Conservation (phyloP, 2,113 vertebrate species). For the Hippocampus barbouri region DNA sequence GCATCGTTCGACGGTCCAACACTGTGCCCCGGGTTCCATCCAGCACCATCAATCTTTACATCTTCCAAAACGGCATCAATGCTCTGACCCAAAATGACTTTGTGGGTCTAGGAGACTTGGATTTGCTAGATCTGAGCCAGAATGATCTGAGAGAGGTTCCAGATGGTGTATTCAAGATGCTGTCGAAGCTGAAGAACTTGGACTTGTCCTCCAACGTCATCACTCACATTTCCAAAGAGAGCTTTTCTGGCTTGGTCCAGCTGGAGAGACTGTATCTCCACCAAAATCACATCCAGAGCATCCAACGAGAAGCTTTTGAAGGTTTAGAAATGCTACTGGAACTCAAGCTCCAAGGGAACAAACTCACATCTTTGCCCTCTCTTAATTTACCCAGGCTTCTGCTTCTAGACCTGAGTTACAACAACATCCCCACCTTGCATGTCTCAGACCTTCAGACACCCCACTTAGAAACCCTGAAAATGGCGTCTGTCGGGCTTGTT, state of each 20-base stretch:
- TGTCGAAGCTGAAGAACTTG: constrained; percentile 81
- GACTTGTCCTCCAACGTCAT: constrained; percentile 85
- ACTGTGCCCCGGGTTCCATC: constrained; percentile 75
- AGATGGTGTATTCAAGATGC: constrained; percentile 76
- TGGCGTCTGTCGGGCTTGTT: constrained; percentile 77
- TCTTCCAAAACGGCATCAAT: constrained; percentile 83
- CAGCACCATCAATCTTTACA: constrained; percentile 73
- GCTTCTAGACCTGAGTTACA: constrained; percentile 86
- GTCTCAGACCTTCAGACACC: constrained; percentile 66
- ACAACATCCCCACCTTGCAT: constrained; percentile 71
- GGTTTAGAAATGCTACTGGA: constrained; percentile 81
- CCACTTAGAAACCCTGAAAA: constrained; percentile 80
- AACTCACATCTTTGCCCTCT: constrained; percentile 71
- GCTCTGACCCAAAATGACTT: constrained; percentile 76
- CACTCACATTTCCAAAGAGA: constrained; percentile 80
- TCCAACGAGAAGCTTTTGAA: constrained; percentile 80
- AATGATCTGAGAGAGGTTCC: constrained; percentile 81
- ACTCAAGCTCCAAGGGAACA: constrained; percentile 85
- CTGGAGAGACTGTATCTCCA: constrained; percentile 88
- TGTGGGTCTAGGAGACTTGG: constrained; percentile 68
- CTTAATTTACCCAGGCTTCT: constrained; percentile 79
- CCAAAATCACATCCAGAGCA: constrained; percentile 79
- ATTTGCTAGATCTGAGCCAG: constrained; percentile 84
- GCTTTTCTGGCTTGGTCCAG: constrained; percentile 80
- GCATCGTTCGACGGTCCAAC: constrained; percentile 46